A percentile compares a stretch with the other conserved stretches of the same genome.
Evolutionary conservation across 2,797 vertebrate genomes (phyloP).

Genomic region (Nothura maculosa): DNA sequence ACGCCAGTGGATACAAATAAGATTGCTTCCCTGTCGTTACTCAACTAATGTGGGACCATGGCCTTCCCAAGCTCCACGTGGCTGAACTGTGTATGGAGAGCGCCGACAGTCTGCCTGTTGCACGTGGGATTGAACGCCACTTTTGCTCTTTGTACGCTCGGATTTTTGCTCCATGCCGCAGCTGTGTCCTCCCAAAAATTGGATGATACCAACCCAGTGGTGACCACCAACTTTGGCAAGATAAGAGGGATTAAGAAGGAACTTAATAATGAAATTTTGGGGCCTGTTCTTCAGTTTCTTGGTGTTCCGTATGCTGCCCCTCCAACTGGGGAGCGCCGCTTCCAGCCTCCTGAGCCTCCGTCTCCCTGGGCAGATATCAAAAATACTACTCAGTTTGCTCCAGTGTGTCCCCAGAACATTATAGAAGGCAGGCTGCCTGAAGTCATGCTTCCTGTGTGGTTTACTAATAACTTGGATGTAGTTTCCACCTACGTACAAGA

Average conservation of each 20-base stretch:
- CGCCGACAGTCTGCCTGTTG: constrained; percentile 65
- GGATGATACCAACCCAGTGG: constrained; percentile 94
- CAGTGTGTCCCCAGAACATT: constrained; percentile 97
- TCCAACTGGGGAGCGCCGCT: constrained; percentile 93
- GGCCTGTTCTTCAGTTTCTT: constrained; percentile 96
- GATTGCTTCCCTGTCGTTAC: constrained; percentile 65
- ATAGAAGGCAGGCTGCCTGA: constrained; percentile 96
- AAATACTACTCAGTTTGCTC: constrained; percentile 95
- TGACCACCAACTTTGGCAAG: constrained; percentile 91
- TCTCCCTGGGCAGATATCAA: constrained; percentile 91
- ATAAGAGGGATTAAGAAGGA: constrained; percentile 96
- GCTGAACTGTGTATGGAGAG: constrained; percentile 81
- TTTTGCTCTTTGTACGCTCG: constrained; percentile 83
- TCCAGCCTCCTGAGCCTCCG: constrained; percentile 95
- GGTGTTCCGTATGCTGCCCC: constrained; percentile 96
- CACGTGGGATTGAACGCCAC: constrained; percentile 77
- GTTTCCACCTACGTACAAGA: constrained; percentile 98
- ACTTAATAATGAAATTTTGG: constrained; percentile 97
- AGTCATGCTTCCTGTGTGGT: constrained; percentile 99
- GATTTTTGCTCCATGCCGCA: constrained; percentile 85
- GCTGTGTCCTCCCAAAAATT: constrained; percentile 89
- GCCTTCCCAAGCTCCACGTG: constrained; percentile 83
- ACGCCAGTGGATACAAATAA: constrained; percentile 86
- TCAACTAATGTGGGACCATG: constrained; percentile 88
- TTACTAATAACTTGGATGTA: constrained; percentile 97